These are phyloP conservation scores for Acronicta alni DNA, from an alignment of 2,888 invertebrate genomes.

Conservation along the genomic window DNA sequence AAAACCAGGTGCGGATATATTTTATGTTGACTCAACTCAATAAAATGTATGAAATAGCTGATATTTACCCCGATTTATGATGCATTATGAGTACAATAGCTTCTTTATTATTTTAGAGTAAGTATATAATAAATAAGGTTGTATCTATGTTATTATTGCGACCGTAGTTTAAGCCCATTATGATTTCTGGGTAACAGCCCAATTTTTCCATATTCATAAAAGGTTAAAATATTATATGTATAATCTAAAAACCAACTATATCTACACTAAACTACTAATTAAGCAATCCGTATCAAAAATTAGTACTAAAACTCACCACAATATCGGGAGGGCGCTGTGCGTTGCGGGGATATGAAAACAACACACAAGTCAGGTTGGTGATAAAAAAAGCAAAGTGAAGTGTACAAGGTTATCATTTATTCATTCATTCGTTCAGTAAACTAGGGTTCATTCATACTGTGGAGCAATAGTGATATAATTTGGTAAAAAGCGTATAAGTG, in stretches of 20 bases:
- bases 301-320: constrained; percentile 70
- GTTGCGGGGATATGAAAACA: constrained; percentile 73
- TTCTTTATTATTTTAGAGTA: too few species aligned
- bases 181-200: too few species aligned
- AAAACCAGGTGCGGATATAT: too few species aligned
- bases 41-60: too few species aligned
- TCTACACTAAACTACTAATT: constrained; percentile 1
- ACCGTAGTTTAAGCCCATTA: too few species aligned
- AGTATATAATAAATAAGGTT: too few species aligned
- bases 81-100: too few species aligned
- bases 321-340: constrained; percentile 82
- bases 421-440: constrained; percentile 29
- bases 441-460: constrained; percentile 13
- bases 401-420: constrained; percentile 36
- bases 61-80: too few species aligned
- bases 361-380: constrained; percentile 59
- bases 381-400: constrained; percentile 39
- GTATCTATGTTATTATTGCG: too few species aligned
- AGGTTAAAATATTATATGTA: not conserved
- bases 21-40: too few species aligned
- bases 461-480: constrained; percentile 8
- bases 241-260: not conserved
- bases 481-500: not conserved
- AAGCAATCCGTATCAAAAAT: constrained; percentile 15
- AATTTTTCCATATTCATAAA: too few species aligned